Evolutionary conservation across 2,888 invertebrate genomes (phyloP).

Genomic region (Dichetophora obliterata): DNA sequence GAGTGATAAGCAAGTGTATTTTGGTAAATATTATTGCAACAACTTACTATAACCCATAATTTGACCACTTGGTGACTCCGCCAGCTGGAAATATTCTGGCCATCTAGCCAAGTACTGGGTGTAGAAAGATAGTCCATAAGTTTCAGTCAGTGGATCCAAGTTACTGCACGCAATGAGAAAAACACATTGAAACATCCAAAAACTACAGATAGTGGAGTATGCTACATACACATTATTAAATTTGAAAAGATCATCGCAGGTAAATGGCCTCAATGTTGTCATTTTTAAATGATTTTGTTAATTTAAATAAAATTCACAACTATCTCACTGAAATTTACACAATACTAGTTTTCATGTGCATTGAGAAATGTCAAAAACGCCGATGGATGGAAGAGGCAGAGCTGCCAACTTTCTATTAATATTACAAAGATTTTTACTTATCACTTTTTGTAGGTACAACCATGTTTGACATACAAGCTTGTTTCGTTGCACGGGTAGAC

Average conservation of each 20-base stretch:
- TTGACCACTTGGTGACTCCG: slow-evolving; percentile 94
- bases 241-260: slow-evolving; percentile 93
- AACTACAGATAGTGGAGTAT: background rate
- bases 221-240: slow-evolving; percentile 92
- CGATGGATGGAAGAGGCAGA: too few relatives aligned
- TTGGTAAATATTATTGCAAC: background rate
- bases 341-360: background rate
- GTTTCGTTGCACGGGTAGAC: too few relatives aligned
- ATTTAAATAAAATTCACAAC: background rate
- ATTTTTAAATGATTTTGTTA: slow-evolving; percentile 71
- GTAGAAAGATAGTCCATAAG: slow-evolving; percentile 95
- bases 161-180: slow-evolving; percentile 77
- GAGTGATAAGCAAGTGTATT: too few relatives aligned
- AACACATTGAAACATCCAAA: background rate
- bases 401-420: too few relatives aligned
- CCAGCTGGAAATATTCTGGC: slow-evolving; percentile 98
- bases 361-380: background rate
- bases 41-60: slow-evolving; percentile 98
- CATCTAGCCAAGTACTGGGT: slow-evolving; percentile 98
- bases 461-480: too few relatives aligned
- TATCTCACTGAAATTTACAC: background rate
- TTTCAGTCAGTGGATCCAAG: slow-evolving; percentile 97
- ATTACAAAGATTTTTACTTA: too few relatives aligned
- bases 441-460: too few relatives aligned
- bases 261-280: slow-evolving; percentile 94